Base-by-base conservation (phyloP, 1,140 invertebrate genomes). In the Tetragonula clypearis region DNA sequence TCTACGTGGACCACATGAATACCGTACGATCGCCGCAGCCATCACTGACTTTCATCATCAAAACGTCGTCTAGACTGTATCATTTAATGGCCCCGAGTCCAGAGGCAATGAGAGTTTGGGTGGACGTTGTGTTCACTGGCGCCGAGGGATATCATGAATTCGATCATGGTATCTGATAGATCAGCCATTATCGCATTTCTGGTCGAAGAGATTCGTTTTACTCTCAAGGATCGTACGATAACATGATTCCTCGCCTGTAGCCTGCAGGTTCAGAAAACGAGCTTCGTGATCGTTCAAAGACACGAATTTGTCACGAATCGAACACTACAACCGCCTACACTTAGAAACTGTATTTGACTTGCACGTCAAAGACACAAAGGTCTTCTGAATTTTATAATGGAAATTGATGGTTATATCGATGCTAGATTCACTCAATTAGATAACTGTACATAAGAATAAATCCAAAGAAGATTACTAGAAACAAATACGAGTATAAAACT, bases 61-160 rank as follows among this genome's bases (percentile, higher is more conserved):
- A 99, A 95, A 99, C 99, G 0, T 96, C 97, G 86, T 98, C 98
- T 84, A 96, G 98, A 73, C 96, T 97, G 66, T 99, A 98, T 93
- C 98, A 98, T 93, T 94, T 99, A 41, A 98, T 99, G 96, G 98
- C 99, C 9, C 98, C 98, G 0, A 98, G 97, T 14, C 97, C 98
- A 26, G 98, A 99, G 94, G 97, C 98, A 0, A 99, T 99, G 95
- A 95, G 98, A 81, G 98, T 99, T 87, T 99, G 99, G 99, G 98
- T 99, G 49, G 99, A 99, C 95, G 98, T 99, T 19, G 97, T 99
- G 80, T 98, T 98, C 92, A 98, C 97, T 15, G 98, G 98, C 68
- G 98, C 98, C 49, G 97, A 98, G 94, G 97, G 97, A n/a, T 98
- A 98, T 93, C 96, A 96, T 88, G 97, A 97, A 92, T 97, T 97